Base-by-base conservation (phyloP, 2,797 vertebrate species). In the Hydrophis major region DNA sequence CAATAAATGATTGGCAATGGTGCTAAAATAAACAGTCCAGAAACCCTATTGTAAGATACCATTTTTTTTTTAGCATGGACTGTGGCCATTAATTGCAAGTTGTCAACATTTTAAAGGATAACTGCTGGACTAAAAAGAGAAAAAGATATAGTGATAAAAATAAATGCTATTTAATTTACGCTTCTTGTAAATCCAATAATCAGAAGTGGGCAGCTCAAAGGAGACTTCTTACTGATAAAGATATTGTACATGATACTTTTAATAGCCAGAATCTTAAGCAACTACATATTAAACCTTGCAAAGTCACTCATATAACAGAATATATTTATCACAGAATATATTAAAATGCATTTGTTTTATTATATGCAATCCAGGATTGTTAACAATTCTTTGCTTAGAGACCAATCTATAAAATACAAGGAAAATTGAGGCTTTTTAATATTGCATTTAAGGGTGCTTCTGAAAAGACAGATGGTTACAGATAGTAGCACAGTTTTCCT, bases 311-410 rank as follows among this genome's bases (percentile, higher is more conserved):
- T 42, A 20, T 4, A 28, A 18, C 32, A 13, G 5, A 32, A 32
- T 2, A 53, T 7, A 89, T 87, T 28, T 28, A 27, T 6, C 56
- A 11, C n/a, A 12, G 8, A n/a, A n/a, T 4, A 55, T 13, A 66
- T 88, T n/a, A 74, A 87, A 87, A 74, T 6, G 4, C 55, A 53
- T 90, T 88, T 69, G 16, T 90, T 88, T 88, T 87, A 88, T 25
- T 7, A 55, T 63, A 61, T 16, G 83, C 55, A 32, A 27, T 13
- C 57, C 57, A 50, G 69, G 59, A 57, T 87, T n/a, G 63, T 53
- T 27, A 63, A 87, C 56, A 56, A 63, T 90, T 83, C 60, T 89
- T 90, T 32, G 53, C 83, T 90, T 93, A 90, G 78, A 66, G 32
- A 66, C 92, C 32, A 83, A 89, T 89, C 42, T 61, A 37, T 55